A percentile compares a stretch with the other conserved stretches of the same genome.
Evolutionary conservation across 2,113 vertebrate species (phyloP).

Genomic region (Indri indri): DNA sequence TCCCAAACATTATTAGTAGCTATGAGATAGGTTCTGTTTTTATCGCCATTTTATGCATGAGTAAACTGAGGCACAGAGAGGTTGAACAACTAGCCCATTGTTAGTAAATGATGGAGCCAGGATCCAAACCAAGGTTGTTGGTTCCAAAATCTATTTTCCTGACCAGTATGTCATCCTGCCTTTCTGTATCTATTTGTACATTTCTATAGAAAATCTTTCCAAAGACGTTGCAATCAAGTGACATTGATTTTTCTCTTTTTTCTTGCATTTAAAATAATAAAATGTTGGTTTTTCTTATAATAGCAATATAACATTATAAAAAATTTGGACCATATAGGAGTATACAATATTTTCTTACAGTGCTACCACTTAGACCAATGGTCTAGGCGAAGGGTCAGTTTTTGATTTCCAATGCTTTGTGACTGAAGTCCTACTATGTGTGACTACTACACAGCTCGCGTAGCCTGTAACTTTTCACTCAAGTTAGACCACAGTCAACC

Average conservation of each 20-base stretch:
- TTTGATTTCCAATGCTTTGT: background rate
- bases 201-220: background rate
- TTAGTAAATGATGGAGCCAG: background rate
- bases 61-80: background rate
- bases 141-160: background rate
- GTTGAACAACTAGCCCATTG: background rate
- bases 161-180: background rate
- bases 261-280: background rate
- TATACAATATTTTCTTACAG: background rate
- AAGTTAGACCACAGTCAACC: background rate
- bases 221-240: background rate
- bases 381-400: background rate
- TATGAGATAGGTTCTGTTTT: background rate
- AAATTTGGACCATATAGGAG: background rate
- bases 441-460: accelerated
- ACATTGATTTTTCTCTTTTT: background rate
- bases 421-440: background rate
- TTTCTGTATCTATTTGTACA: background rate
- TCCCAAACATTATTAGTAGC: background rate
- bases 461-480: background rate
- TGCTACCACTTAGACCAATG: background rate
- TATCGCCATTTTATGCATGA: background rate
- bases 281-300: background rate
- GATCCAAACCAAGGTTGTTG: background rate
- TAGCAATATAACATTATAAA: background rate